These are phyloP conservation scores for Eupithecia subfuscata DNA, from an alignment of 2,888 invertebrate genomes.

Conservation along the genomic window DNA sequence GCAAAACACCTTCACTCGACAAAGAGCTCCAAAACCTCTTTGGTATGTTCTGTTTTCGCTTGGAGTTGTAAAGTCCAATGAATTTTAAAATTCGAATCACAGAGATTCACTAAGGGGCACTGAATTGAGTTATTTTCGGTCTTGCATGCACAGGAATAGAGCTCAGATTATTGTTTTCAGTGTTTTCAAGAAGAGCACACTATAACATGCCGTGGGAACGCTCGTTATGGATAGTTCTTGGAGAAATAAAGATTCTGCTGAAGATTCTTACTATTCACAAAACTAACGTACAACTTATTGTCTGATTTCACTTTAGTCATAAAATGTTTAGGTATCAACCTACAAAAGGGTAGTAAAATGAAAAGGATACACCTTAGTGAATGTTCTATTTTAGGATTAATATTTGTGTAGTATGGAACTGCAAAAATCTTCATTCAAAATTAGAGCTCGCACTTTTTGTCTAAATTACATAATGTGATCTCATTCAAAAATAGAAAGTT, in stretches of 20 bases:
- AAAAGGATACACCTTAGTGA: not conserved
- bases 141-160: not conserved
- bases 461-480: too few species aligned
- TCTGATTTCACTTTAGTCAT: not conserved
- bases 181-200: constrained; percentile 62
- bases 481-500: too few species aligned
- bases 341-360: too few species aligned
- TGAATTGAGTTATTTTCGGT: not conserved
- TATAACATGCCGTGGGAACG: constrained; percentile 73
- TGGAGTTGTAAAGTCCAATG: constrained; percentile 28
- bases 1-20: constrained; percentile 41
- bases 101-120: constrained; percentile 41
- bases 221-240: constrained; percentile 49
- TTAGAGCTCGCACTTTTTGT: too few species aligned
- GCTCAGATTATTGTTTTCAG: constrained; percentile 1
- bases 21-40: constrained; percentile 18
- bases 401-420: not conserved
- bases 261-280: constrained; percentile 56
- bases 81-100: constrained; percentile 61
- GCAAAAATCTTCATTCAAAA: too few species aligned
- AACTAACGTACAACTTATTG: constrained; percentile 7
- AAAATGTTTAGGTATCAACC: not conserved
- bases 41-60: constrained; percentile 11
- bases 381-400: not conserved
- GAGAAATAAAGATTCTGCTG: constrained; percentile 65